These are phyloP conservation scores for Philopedon plagiatum DNA, from an alignment of 2,888 invertebrate species.

Conservation along the genomic window DNA sequence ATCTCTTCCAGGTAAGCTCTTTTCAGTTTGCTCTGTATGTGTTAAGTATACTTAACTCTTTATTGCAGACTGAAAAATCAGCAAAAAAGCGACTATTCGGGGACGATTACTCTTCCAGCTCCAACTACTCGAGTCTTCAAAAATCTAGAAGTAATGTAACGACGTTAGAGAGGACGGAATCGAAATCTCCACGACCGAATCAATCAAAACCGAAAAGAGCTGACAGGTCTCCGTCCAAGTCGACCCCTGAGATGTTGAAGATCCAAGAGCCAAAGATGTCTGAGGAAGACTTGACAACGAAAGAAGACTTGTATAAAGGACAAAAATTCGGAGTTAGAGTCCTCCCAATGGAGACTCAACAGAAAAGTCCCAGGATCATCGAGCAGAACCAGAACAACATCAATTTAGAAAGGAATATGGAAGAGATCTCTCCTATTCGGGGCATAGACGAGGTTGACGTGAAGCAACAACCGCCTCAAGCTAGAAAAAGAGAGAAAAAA, in stretches of 20 bases:
- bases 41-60: too few relatives aligned
- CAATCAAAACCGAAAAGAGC: slow-evolving; percentile 40
- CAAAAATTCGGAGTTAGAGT: slow-evolving; percentile 80
- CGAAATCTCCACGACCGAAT: slow-evolving; percentile 60
- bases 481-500: slow-evolving; percentile 71
- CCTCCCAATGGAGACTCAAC: slow-evolving; percentile 67
- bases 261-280: slow-evolving; percentile 62
- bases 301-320: slow-evolving; percentile 67
- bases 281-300: slow-evolving; percentile 59
- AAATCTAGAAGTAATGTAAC: slow-evolving; percentile 64
- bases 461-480: slow-evolving; percentile 66
- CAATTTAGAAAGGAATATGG: slow-evolving; percentile 62
- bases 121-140: slow-evolving; percentile 68
- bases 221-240: slow-evolving; percentile 25
- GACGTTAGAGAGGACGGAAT: slow-evolving; percentile 64
- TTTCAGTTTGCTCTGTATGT: too few relatives aligned
- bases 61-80: slow-evolving; percentile 61
- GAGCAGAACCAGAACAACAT: slow-evolving; percentile 67
- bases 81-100: slow-evolving; percentile 66
- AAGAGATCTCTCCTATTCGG: slow-evolving; percentile 33
- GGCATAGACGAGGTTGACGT: slow-evolving; percentile 72
- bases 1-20: slow-evolving; percentile 69
- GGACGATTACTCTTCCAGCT: slow-evolving; percentile 67
- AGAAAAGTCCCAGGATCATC: slow-evolving; percentile 64
- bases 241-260: slow-evolving; percentile 62